These are phyloP conservation scores for Andinoacara biseriatus DNA, from an alignment of 2,113 vertebrate species.

Conservation along the genomic window DNA sequence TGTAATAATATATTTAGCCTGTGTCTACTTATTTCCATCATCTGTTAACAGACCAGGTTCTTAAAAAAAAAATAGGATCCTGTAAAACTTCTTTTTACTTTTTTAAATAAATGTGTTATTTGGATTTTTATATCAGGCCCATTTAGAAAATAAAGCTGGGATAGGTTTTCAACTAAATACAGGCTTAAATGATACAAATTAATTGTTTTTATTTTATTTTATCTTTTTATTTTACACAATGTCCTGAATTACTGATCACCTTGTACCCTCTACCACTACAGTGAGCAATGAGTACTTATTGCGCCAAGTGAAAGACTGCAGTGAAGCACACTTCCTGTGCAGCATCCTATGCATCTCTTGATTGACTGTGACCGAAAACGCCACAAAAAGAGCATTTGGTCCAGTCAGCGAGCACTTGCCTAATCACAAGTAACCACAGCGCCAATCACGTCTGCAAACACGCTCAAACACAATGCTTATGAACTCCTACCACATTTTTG, in stretches of 20 bases:
- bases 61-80: not conserved
- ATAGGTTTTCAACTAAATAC: too few relatives aligned
- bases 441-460: not conserved
- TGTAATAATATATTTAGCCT: not conserved
- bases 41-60: not conserved
- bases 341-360: slow-evolving; percentile 17
- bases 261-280: not conserved
- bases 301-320: not conserved
- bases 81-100: not conserved
- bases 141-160: not conserved
- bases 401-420: not conserved
- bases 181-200: not conserved
- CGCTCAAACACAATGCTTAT: slow-evolving; percentile 15
- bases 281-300: not conserved
- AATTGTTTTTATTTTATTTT: not conserved
- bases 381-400: slow-evolving; percentile 10
- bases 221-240: not conserved
- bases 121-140: not conserved
- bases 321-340: not conserved
- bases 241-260: not conserved
- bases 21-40: too few relatives aligned
- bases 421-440: slow-evolving; percentile 23
- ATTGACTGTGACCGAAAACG: slow-evolving; percentile 3
- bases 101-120: not conserved
- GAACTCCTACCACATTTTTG: not conserved